Conservation (phyloP, 2,113 vertebrate species). For the Chinchilla lanigera region DNA sequence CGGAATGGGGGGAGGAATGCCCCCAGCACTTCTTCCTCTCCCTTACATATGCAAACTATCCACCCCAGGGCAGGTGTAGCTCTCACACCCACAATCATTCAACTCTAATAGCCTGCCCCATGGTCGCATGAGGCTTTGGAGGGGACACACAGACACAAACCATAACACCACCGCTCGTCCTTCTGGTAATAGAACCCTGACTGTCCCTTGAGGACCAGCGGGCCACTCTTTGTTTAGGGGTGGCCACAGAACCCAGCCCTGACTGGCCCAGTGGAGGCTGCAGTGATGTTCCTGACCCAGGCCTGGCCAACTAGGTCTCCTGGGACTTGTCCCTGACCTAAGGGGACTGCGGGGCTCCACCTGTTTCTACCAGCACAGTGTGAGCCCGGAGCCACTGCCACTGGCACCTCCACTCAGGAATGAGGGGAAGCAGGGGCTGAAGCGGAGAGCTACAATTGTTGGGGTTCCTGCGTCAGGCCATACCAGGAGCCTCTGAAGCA, state of each 20-base stretch:
- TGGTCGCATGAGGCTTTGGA: too few relatives aligned
- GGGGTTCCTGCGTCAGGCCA: not conserved
- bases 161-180: too few relatives aligned
- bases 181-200: not conserved
- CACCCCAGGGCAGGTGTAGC: too few relatives aligned
- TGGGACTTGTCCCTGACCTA: not conserved
- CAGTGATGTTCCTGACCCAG: not conserved
- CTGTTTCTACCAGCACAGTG: not conserved
- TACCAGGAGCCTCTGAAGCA: not conserved
- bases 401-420: not conserved
- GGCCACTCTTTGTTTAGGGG: not conserved
- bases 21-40: too few relatives aligned
- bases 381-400: not conserved
- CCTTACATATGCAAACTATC: too few relatives aligned
- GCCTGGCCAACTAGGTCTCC: not conserved
- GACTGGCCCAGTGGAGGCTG: not conserved
- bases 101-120: too few relatives aligned
- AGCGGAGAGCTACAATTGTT: not conserved
- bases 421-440: not conserved
- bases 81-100: too few relatives aligned
- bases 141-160: too few relatives aligned
- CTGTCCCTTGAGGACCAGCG: not conserved
- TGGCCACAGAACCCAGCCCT: not conserved
- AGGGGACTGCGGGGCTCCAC: not conserved
- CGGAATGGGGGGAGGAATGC: too few relatives aligned